Evolutionary conservation across 2,797 vertebrate species (phyloP).

Genomic region (Ambastaia sidthimunki): DNA sequence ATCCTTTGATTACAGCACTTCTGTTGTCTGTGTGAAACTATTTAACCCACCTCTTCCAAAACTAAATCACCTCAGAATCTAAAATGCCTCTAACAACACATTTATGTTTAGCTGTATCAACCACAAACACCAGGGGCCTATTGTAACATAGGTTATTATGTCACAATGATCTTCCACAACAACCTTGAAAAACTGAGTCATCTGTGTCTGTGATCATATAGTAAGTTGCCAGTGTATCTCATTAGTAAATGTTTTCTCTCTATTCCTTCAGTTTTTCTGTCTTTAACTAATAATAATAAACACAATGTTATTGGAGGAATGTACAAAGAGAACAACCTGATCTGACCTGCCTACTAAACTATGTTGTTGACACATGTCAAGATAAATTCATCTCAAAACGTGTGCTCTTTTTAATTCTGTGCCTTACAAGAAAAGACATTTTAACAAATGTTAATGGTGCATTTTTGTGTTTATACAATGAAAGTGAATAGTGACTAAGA

Average conservation of each 20-base stretch:
- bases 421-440: too few relatives aligned
- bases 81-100: neutral
- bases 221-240: too few relatives aligned
- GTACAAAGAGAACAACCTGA: neutral
- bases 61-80: conserved; percentile 13
- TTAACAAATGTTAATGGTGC: too few relatives aligned
- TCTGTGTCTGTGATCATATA: too few relatives aligned
- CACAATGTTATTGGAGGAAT: neutral
- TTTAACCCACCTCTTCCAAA: neutral
- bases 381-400: too few relatives aligned
- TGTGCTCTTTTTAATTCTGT: too few relatives aligned
- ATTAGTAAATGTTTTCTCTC: too few relatives aligned
- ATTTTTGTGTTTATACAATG: neutral
- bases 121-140: neutral
- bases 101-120: neutral
- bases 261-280: too few relatives aligned
- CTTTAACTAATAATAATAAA: neutral
- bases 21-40: conserved; percentile 4
- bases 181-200: too few relatives aligned
- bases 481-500: neutral
- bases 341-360: too few relatives aligned
- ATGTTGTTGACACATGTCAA: too few relatives aligned
- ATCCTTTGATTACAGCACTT: conserved; percentile 36
- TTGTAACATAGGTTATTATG: neutral
- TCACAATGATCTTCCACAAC: too few relatives aligned